Conservation (phyloP, 2,888 invertebrate genomes). For the Euplexia lucipara region DNA sequence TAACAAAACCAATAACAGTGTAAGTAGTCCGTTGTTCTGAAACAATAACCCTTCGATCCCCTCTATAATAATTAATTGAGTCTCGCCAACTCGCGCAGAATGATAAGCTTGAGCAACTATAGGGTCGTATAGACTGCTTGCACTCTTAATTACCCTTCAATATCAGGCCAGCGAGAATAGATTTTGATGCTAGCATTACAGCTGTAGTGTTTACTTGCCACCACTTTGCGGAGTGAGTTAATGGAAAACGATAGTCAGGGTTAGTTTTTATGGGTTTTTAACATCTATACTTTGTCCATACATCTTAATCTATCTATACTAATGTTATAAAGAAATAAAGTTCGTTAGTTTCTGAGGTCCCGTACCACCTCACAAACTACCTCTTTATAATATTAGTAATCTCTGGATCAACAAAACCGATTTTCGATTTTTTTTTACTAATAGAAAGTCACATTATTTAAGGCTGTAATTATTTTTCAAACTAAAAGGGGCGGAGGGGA, state of each 20-base stretch:
- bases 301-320: too few species aligned
- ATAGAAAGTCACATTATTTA: too few species aligned
- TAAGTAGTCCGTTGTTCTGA: conserved; percentile 9
- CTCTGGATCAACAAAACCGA: too few species aligned
- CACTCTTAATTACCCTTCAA: conserved; percentile 51
- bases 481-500: too few species aligned
- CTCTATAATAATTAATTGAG: conserved; percentile 32
- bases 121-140: conserved; percentile 15
- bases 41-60: conserved; percentile 16
- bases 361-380: too few species aligned
- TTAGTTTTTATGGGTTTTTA: background rate
- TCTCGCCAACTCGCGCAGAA: conserved; percentile 19
- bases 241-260: background rate
- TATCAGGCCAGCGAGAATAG: conserved; percentile 33
- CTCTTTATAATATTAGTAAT: too few species aligned
- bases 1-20: too few species aligned
- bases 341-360: too few species aligned
- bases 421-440: too few species aligned
- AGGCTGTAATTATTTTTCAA: too few species aligned
- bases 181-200: conserved; percentile 14
- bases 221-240: background rate
- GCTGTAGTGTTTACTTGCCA: conserved; percentile 3
- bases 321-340: too few species aligned
- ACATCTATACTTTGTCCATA: too few species aligned
- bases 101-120: conserved; percentile 22